These are phyloP conservation scores for Actenoides lindsayi DNA, from an alignment of 2,113 vertebrate genomes.

Conservation along the genomic window DNA sequence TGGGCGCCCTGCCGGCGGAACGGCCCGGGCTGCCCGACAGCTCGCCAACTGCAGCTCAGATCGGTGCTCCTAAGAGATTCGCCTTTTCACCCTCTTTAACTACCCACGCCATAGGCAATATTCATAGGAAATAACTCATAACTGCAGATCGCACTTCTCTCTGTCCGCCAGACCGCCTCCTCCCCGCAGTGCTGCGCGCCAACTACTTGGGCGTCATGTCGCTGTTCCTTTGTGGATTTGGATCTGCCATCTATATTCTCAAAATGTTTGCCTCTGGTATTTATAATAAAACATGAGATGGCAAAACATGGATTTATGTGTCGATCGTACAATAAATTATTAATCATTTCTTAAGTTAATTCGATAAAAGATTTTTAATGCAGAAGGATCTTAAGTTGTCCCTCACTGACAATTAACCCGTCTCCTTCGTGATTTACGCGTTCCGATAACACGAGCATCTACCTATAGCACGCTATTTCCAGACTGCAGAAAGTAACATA, in stretches of 20 bases:
- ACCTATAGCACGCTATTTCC: background rate
- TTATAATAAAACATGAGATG: background rate
- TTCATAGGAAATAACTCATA: constrained; percentile 52
- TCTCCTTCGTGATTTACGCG: background rate
- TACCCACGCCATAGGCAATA: constrained; percentile 40
- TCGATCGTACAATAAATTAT: constrained; percentile 6
- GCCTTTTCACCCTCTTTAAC: constrained; percentile 10
- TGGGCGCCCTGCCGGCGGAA: background rate
- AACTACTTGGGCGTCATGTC: background rate
- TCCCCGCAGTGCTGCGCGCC: background rate
- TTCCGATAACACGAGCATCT: background rate
- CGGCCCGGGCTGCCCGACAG: background rate
- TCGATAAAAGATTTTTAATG: background rate
- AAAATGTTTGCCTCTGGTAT: background rate
- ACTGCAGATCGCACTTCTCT: background rate
- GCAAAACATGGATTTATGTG: background rate
- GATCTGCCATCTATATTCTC: background rate
- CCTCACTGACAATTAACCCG: background rate
- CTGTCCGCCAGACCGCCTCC: background rate
- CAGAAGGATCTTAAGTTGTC: background rate
- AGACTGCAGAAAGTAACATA: background rate
- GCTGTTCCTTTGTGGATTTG: background rate
- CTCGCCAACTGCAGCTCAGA: background rate
- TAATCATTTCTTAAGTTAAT: constrained; percentile 7
- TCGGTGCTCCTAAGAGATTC: background rate